These are phyloP conservation scores for Psix sp. DNA, from an alignment of 1,140 invertebrate genomes.

Conservation along the genomic window DNA sequence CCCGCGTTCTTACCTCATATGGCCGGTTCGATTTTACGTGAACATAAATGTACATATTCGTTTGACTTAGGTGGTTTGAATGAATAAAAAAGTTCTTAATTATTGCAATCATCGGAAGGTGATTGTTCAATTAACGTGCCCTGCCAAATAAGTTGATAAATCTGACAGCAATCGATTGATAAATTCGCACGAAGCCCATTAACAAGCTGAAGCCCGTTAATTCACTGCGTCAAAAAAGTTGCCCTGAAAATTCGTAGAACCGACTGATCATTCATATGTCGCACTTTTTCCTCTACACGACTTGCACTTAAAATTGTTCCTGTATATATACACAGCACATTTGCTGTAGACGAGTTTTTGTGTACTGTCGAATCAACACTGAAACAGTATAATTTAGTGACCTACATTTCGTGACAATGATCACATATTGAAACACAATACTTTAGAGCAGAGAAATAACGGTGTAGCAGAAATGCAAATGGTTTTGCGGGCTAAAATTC, in stretches of 20 bases:
- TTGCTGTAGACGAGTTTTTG: constrained; percentile 22
- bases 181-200: constrained; percentile 14
- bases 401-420: constrained; percentile 16
- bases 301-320: constrained; percentile 4
- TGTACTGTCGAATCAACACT: constrained; percentile 8
- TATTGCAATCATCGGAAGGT: too few relatives aligned
- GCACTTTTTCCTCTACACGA: constrained; percentile 21
- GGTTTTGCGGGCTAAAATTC: too few relatives aligned
- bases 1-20: too few relatives aligned
- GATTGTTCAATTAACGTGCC: too few relatives aligned
- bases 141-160: too few relatives aligned
- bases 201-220: constrained; percentile 36
- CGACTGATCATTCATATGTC: constrained; percentile 59
- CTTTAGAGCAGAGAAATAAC: too few relatives aligned
- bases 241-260: constrained; percentile 66
- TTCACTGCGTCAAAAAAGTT: constrained; percentile 60
- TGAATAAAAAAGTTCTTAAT: too few relatives aligned
- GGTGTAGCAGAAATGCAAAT: too few relatives aligned
- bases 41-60: too few relatives aligned
- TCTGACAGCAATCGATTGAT: not conserved
- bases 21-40: too few relatives aligned
- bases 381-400: constrained; percentile 18
- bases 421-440: not conserved
- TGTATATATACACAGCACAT: constrained; percentile 2
- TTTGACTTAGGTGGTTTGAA: too few relatives aligned